Percentiles rank a stretch among this genome's conserved stretches.
Evolutionary conservation across 2,797 vertebrate genomes (phyloP).

Genomic region (Cetoscarus ocellatus): DNA sequence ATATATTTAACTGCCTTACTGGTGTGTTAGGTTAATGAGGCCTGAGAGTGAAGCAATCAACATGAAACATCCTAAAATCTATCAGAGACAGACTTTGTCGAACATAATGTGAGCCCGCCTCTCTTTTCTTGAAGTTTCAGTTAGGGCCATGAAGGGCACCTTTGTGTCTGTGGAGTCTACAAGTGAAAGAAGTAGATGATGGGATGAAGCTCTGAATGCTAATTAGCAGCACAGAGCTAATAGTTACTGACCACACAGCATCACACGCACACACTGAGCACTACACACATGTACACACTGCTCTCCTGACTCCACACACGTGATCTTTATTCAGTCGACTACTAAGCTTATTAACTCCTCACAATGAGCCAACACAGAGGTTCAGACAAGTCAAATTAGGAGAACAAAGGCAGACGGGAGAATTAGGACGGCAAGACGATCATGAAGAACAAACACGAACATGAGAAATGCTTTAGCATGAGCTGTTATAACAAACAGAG

Average conservation of each 20-base stretch:
- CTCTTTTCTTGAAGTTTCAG: conserved; percentile 10
- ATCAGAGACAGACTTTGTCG: background rate
- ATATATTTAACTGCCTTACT: no score
- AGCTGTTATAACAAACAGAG: conserved; percentile 18
- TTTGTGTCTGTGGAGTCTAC: conserved; percentile 52
- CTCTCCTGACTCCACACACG: conserved; percentile 40
- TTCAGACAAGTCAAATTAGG: background rate
- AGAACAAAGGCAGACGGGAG: background rate
- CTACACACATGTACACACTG: conserved; percentile 1
- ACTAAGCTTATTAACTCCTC: conserved; percentile 47
- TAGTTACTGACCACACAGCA: conserved; percentile 23
- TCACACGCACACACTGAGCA: conserved; percentile 18
- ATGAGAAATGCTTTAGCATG: background rate
- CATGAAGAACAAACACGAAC: background rate
- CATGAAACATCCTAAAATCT: no score
- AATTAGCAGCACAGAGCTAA: conserved; percentile 44
- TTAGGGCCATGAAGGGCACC: conserved; percentile 52
- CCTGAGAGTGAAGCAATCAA: no score
- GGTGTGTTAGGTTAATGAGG: no score
- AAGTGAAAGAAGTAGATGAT: conserved; percentile 34
- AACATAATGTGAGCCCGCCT: background rate
- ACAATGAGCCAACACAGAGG: conserved; percentile 20
- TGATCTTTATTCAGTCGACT: conserved; percentile 40
- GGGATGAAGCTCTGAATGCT: conserved; percentile 44
- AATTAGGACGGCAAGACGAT: conserved; percentile 1